Evolutionary conservation across 2,113 vertebrate species (phyloP).

Genomic region (Tapirus terrestris): DNA sequence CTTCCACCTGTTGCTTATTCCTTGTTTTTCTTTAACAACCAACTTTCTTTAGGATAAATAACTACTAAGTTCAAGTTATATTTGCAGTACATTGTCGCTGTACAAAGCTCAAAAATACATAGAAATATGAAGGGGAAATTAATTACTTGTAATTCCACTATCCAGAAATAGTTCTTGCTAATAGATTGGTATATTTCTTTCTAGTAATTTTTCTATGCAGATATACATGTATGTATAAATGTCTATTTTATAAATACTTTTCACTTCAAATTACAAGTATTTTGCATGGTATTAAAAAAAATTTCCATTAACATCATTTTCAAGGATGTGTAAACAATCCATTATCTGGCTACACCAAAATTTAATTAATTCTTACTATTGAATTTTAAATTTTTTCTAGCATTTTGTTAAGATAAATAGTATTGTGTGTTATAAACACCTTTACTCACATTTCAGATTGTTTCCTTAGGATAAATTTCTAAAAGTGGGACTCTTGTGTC

Average conservation of each 20-base stretch:
- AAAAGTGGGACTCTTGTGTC: not conserved
- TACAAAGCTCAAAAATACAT: not conserved
- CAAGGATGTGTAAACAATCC: not conserved
- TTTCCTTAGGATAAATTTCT: slow-evolving; percentile 18
- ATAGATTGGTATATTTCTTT: slow-evolving; percentile 17
- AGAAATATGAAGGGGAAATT: not conserved
- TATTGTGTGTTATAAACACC: not conserved
- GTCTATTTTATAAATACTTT: not conserved
- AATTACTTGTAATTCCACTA: not conserved
- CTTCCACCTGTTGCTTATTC: not conserved
- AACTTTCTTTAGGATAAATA: slow-evolving; percentile 9
- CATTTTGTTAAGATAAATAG: slow-evolving; percentile 25
- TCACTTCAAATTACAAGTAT: slow-evolving; percentile 45
- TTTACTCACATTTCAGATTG: slow-evolving; percentile 9
- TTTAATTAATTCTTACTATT: not conserved
- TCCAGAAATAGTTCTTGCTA: not conserved
- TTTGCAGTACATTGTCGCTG: not conserved
- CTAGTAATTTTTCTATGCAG: not conserved
- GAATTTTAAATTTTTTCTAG: not conserved
- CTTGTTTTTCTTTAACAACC: not conserved
- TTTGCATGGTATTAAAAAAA: not conserved
- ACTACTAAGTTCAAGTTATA: not conserved
- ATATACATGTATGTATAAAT: not conserved
- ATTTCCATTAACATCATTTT: not conserved
- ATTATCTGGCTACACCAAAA: not conserved